Base-by-base conservation (phyloP, 2,888 invertebrate genomes). In the Pseudococcus longispinus region DNA sequence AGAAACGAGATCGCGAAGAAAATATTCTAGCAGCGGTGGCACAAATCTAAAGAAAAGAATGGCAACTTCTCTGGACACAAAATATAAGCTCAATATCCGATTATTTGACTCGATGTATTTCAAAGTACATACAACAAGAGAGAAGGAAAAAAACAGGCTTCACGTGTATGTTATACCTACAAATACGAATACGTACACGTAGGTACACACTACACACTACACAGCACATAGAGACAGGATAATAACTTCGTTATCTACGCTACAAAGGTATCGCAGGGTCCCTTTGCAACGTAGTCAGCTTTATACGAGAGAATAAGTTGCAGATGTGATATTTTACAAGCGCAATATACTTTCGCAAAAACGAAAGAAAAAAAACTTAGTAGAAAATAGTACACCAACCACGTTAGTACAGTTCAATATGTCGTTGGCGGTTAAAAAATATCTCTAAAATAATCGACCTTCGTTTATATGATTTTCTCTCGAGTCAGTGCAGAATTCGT, bases 71-170 rank as follows among this genome's bases (percentile, higher is more conserved):
- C n/a, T 77, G 77, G 77, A 77, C 77, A 42, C 77, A 42, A 77
- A 77, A 77, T 77, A 77, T 77, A 77, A 77, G 77, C 77, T 77
- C 77, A 42, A 77, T 77, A 77, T 77, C 37, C 77, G 77, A 77
- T 77, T 77, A 77, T 77, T 42, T 42, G 77, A 77, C 77, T 77
- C 32, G 77, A 77, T 42, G 77, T 77, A 77, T 77, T 77, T 77
- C n/a, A 20, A 42, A 77, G 20, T 6, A 6, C 32, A 77, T 6
- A 6, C 32, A 77, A 29, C 1, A 77, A 77, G 20, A 77, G 15
- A 42, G 3, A 42, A n/a, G 9, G 37, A 32, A 42, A 77, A 42
- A 77, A 32, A 13, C 29, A 37, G 42, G 37, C 20, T 77, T 4
- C n/a, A 9, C 77, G 6, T 32, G 32, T 32, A 32, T 6, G 32